Evolutionary conservation across 2,797 vertebrate species (phyloP).

Genomic region (Nyctalus aviator): DNA sequence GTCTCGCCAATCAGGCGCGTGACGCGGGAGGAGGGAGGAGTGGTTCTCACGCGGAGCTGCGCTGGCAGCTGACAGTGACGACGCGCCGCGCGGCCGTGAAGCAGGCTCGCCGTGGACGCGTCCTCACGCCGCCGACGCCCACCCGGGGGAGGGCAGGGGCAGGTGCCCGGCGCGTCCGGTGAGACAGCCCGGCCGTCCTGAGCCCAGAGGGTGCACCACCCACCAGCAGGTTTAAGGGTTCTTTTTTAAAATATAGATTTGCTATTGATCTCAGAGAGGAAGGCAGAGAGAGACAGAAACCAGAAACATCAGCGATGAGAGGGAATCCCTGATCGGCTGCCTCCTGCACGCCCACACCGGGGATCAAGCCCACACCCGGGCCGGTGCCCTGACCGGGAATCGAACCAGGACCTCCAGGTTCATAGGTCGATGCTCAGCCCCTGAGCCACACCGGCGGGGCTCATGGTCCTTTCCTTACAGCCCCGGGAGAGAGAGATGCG

Average conservation of each 20-base stretch:
- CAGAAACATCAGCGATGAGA: too few relatives aligned
- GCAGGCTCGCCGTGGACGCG: fast-evolving
- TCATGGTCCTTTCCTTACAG: not conserved
- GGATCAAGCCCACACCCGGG: too few relatives aligned
- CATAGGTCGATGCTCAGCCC: too few relatives aligned
- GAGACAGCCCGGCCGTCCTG: not conserved
- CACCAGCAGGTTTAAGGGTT: not conserved
- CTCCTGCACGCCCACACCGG: too few relatives aligned
- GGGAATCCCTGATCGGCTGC: too few relatives aligned
- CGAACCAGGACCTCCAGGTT: too few relatives aligned
- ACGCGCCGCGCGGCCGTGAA: not conserved
- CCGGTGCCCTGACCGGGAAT: too few relatives aligned
- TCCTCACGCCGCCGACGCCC: not conserved
- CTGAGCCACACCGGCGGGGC: too few relatives aligned
- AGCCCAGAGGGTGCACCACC: not conserved
- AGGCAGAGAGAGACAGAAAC: too few relatives aligned
- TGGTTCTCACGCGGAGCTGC: not conserved
- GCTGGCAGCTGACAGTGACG: not conserved
- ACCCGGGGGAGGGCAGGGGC: not conserved
- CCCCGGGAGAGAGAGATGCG: not conserved
- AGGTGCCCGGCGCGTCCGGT: not conserved
- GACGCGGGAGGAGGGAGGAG: not conserved
- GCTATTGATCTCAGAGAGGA: too few relatives aligned
- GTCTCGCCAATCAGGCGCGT: not conserved
- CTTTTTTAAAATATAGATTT: too few relatives aligned